Conservation (phyloP, 1,140 invertebrate species). For the Sinonovacula constricta region DNA sequence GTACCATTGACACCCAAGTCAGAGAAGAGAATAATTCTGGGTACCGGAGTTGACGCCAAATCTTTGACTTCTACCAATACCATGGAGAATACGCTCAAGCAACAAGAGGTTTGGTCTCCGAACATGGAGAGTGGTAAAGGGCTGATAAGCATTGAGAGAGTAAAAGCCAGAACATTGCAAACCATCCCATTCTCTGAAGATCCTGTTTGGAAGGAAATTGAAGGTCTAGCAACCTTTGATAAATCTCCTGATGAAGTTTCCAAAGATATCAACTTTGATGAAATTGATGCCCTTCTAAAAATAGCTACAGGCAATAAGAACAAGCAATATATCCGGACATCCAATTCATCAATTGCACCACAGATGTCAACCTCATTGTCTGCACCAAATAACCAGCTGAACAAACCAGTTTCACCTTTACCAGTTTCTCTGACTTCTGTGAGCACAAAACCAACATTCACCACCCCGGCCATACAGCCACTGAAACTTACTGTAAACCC, state of each 20-base stretch:
- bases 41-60: slow-evolving; percentile 29
- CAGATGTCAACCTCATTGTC: neutral
- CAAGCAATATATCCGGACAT: neutral
- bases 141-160: slow-evolving; percentile 72
- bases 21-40: slow-evolving; percentile 46
- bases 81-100: neutral
- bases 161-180: slow-evolving; percentile 72
- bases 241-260: slow-evolving; percentile 9
- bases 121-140: slow-evolving; percentile 72
- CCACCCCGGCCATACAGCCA: slow-evolving; percentile 70
- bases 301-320: slow-evolving; percentile 35
- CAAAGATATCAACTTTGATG: slow-evolving; percentile 37
- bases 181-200: slow-evolving; percentile 75
- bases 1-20: slow-evolving; percentile 40
- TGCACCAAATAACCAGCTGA: neutral
- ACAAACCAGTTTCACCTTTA: neutral
- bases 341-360: neutral
- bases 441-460: slow-evolving; percentile 44
- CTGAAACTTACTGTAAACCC: slow-evolving; percentile 62
- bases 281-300: slow-evolving; percentile 43
- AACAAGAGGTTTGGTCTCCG: slow-evolving; percentile 72
- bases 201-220: slow-evolving; percentile 75
- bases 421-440: neutral
- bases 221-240: slow-evolving; percentile 73
- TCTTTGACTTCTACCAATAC: neutral